Conservation (phyloP, 2,888 invertebrate genomes). For the Carterocephalus palaemon region DNA sequence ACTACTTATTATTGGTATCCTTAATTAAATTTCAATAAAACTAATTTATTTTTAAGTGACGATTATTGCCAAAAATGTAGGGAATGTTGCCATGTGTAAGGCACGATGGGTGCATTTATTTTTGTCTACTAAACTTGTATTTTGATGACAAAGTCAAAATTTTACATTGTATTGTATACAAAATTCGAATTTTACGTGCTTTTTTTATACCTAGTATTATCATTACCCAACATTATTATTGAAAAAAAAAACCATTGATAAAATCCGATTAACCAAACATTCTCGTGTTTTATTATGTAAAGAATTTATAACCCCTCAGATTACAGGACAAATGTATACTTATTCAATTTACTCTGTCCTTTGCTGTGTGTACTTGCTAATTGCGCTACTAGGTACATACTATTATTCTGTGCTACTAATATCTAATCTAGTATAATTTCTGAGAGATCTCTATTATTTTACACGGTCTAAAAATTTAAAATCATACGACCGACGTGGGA, state of each 20-base stretch:
- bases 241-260: conserved; percentile 22
- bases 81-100: conserved; percentile 21
- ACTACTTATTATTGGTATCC: not conserved
- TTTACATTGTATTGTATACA: conserved; percentile 25
- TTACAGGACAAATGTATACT: no score
- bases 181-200: conserved; percentile 24
- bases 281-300: no score
- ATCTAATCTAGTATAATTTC: no score
- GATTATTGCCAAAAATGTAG: conserved; percentile 20
- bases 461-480: no score
- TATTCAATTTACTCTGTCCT: no score
- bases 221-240: conserved; percentile 23
- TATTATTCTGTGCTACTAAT: no score
- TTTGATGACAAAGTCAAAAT: conserved; percentile 24
- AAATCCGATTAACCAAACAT: conserved; percentile 27
- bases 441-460: no score
- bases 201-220: conserved; percentile 21
- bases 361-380: no score
- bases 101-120: conserved; percentile 23
- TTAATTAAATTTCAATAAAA: not conserved
- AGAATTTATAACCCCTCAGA: no score
- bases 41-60: not conserved
- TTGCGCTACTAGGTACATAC: no score
- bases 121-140: conserved; percentile 18
- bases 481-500: no score